Evolutionary conservation across 2,888 invertebrate species (phyloP).

Genomic region (Rhagonycha lutea): DNA sequence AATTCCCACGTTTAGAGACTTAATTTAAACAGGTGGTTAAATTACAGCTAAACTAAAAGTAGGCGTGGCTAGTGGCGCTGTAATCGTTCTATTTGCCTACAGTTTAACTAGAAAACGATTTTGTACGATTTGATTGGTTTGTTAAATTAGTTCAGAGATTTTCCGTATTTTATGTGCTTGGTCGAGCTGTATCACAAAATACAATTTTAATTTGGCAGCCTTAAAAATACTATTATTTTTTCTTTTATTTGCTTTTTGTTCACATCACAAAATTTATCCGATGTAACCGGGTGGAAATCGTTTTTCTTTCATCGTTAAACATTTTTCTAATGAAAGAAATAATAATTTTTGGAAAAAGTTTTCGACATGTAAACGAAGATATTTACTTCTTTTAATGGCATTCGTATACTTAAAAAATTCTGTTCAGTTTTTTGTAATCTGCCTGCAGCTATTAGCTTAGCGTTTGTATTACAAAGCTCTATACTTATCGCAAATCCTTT

Average conservation of each 20-base stretch:
- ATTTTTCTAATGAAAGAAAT: too few relatives aligned
- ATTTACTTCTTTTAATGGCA: not conserved
- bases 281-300: too few relatives aligned
- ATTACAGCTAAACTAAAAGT: too few relatives aligned
- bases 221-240: not conserved
- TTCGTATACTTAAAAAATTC: not conserved
- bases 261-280: too few relatives aligned
- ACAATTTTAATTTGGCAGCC: not conserved
- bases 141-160: not conserved
- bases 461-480: slow-evolving; percentile 14
- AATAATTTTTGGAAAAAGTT: not conserved
- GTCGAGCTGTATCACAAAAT: not conserved
- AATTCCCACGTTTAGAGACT: too few relatives aligned
- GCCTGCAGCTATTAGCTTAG: slow-evolving; percentile 15
- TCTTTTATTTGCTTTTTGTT: not conserved
- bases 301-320: too few relatives aligned
- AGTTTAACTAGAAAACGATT: not conserved
- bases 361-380: not conserved
- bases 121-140: not conserved
- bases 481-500: slow-evolving; percentile 20
- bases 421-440: slow-evolving; percentile 2
- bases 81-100: not conserved
- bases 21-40: not conserved
- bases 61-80: not conserved
- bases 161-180: not conserved